These are phyloP conservation scores for Kryptolebias ocellatus DNA, from an alignment of 2,797 vertebrate species.

Conservation along the genomic window DNA sequence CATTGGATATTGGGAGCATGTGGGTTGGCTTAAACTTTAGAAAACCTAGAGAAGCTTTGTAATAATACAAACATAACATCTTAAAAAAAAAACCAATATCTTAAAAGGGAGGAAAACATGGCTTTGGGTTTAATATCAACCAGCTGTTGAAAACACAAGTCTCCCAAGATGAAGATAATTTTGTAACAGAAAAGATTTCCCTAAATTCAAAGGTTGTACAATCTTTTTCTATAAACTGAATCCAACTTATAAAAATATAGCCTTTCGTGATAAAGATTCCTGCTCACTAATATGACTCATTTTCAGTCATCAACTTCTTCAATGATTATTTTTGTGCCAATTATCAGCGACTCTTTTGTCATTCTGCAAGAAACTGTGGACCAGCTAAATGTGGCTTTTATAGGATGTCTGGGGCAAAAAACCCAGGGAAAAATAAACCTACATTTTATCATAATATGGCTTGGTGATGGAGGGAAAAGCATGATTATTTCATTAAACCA, in stretches of 20 bases:
- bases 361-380: conserved; percentile 2
- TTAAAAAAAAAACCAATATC: not conserved
- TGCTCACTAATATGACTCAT: conserved; percentile 11
- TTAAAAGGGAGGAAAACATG: too few relatives aligned
- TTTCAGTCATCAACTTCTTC: conserved; percentile 12
- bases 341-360: conserved; percentile 24
- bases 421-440: too few relatives aligned
- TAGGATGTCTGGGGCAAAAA: not conserved
- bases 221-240: not conserved
- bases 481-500: conserved; percentile 39
- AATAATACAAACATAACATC: conserved; percentile 4
- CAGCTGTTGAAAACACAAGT: not conserved
- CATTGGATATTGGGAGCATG: too few relatives aligned
- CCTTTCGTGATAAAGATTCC: conserved; percentile 12
- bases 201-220: too few relatives aligned
- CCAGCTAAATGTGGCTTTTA: not conserved
- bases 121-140: conserved; percentile 15
- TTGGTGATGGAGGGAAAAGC: conserved; percentile 17
- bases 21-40: not conserved
- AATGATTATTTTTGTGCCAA: conserved; percentile 31
- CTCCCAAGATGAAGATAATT: too few relatives aligned
- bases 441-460: conserved; percentile 4
- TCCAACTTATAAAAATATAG: not conserved
- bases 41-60: not conserved
- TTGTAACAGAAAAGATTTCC: too few relatives aligned